phyloP scores from a whole-genome alignment of 2,888 invertebrate species.

The Eupithecia subfuscata region DNA sequence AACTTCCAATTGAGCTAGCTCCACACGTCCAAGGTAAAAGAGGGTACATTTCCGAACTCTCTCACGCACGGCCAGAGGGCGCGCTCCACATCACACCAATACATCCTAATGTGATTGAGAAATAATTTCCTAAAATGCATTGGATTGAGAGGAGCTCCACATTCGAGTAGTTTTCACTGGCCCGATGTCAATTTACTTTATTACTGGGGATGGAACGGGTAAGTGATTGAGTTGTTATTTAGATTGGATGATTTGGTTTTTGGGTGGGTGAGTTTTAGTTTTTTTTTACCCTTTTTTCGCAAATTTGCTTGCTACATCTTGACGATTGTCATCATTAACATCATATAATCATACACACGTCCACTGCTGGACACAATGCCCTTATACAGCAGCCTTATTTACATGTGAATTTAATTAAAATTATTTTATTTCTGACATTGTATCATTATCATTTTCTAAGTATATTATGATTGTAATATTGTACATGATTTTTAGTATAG shows the following conservation, averaged over 20 bases:
- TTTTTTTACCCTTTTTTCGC: not conserved
- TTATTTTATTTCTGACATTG: too few relatives aligned
- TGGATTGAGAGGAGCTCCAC: constrained; percentile 67
- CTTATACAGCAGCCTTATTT: too few relatives aligned
- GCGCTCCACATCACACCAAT: constrained; percentile 76
- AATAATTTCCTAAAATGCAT: constrained; percentile 80
- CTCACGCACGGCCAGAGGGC: constrained; percentile 76
- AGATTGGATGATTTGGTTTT: constrained; percentile 27
- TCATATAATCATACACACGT: not conserved
- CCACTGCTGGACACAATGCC: not conserved
- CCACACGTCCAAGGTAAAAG: constrained; percentile 32
- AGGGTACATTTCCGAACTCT: constrained; percentile 61
- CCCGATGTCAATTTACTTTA: constrained; percentile 72
- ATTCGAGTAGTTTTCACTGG: constrained; percentile 73
- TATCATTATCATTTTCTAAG: too few relatives aligned
- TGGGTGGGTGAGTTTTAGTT: constrained; percentile 1
- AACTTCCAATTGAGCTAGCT: constrained; percentile 48
- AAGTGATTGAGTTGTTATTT: constrained; percentile 36
- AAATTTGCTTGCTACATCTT: not conserved
- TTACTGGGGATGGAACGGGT: constrained; percentile 49
- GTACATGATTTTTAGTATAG: too few relatives aligned
- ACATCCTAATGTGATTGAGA: constrained; percentile 75
- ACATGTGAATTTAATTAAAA: too few relatives aligned
- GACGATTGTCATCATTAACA: not conserved
- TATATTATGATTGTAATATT: too few relatives aligned